phyloP scores from a whole-genome alignment of 2,113 vertebrate genomes.

The Paramormyrops kingsleyae region DNA sequence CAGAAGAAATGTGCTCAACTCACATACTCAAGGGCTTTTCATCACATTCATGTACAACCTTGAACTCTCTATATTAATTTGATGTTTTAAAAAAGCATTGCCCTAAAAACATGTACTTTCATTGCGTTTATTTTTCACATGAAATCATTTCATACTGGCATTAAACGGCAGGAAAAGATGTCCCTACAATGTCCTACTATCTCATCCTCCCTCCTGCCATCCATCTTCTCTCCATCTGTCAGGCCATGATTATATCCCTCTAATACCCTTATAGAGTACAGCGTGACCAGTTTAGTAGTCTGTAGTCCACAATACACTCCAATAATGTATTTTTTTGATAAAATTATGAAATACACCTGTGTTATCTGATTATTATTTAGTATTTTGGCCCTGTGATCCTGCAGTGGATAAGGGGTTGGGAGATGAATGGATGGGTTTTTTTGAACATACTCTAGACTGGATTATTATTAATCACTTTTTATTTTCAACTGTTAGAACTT shows the following conservation, averaged over 20 bases:
- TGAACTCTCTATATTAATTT: background rate
- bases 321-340: background rate
- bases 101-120: background rate
- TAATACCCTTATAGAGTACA: background rate
- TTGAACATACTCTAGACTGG: background rate
- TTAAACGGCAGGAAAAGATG: background rate
- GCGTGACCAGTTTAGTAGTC: background rate
- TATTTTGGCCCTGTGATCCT: background rate
- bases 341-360: background rate
- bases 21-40: conserved; percentile 22
- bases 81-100: background rate
- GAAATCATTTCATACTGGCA: background rate
- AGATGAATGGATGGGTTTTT: background rate
- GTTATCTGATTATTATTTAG: background rate
- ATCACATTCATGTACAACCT: background rate
- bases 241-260: background rate
- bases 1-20: conserved; percentile 27
- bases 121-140: background rate
- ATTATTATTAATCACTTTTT: background rate
- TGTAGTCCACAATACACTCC: background rate
- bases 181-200: background rate
- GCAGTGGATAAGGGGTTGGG: background rate
- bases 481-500: background rate
- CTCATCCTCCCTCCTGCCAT: background rate
- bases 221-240: background rate